Evolutionary conservation across 2,113 vertebrate species (phyloP).

Genomic region (Catharus fuscescens): DNA sequence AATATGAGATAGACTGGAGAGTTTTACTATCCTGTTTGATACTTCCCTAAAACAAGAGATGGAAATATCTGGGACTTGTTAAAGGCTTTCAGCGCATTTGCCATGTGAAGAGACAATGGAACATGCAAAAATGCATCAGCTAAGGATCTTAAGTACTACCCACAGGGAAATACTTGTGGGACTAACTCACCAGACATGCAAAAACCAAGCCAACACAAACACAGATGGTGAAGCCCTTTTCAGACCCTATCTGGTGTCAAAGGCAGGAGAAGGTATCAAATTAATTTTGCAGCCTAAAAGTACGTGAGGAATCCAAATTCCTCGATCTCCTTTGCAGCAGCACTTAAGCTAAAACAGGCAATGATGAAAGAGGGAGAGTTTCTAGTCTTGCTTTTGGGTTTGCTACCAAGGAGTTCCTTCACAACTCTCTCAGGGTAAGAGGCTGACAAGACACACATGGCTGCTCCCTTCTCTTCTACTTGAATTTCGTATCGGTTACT

Average conservation of each 20-base stretch:
- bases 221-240: slow-evolving; percentile 31
- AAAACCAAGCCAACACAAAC: slow-evolving; percentile 35
- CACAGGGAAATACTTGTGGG: neutral
- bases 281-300: neutral
- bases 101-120: neutral
- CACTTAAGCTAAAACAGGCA: neutral
- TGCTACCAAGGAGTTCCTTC: neutral
- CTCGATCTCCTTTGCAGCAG: neutral
- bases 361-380: neutral
- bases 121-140: neutral
- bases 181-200: neutral
- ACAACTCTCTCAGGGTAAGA: neutral
- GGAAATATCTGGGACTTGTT: neutral
- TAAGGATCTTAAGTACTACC: neutral
- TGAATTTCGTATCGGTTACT: neutral
- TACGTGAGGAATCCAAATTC: neutral
- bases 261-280: slow-evolving; percentile 31
- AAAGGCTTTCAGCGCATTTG: neutral
- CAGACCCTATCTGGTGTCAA: slow-evolving; percentile 26
- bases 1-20: neutral
- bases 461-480: neutral
- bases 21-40: neutral
- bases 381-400: neutral
- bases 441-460: neutral
- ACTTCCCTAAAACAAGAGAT: neutral